Evolutionary conservation across 2,888 invertebrate species (phyloP).

Genomic region (Lissonota sp.): DNA sequence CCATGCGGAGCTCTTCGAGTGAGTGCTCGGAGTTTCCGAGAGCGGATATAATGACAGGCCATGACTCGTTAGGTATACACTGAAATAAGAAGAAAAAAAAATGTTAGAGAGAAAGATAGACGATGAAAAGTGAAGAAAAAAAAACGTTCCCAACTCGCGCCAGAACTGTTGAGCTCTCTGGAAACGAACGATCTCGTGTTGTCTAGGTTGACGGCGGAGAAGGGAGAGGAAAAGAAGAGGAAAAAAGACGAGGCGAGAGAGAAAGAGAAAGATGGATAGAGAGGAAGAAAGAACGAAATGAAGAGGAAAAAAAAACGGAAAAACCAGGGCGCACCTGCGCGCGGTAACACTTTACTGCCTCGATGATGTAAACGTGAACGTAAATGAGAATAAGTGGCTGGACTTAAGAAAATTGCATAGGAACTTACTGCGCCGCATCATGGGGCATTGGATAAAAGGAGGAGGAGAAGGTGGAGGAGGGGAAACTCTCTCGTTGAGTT

Average conservation of each 20-base stretch:
- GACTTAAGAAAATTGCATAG: slow-evolving; percentile 80
- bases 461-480: not conserved
- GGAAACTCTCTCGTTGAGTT: not conserved
- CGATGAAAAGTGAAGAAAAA: slow-evolving; percentile 1
- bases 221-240: not conserved
- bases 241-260: slow-evolving; percentile 15
- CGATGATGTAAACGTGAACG: slow-evolving; percentile 83
- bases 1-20: slow-evolving; percentile 18
- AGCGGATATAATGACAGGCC: slow-evolving; percentile 82
- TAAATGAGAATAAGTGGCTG: slow-evolving; percentile 81
- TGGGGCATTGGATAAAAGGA: slow-evolving; percentile 7
- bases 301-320: slow-evolving; percentile 72
- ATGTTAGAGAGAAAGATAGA: slow-evolving; percentile 20
- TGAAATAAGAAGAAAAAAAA: slow-evolving; percentile 56
- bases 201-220: slow-evolving; percentile 10
- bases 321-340: slow-evolving; percentile 82
- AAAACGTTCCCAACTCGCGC: slow-evolving; percentile 31
- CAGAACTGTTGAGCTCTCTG: slow-evolving; percentile 45
- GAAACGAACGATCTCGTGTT: slow-evolving; percentile 37
- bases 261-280: slow-evolving; percentile 12
- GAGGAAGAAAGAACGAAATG: slow-evolving; percentile 67
- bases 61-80: slow-evolving; percentile 80
- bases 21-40: slow-evolving; percentile 72
- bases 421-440: slow-evolving; percentile 63
- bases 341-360: slow-evolving; percentile 81